These are phyloP conservation scores for Torymus aiolomorphi DNA, from an alignment of 2,888 invertebrate genomes.

Conservation along the genomic window DNA sequence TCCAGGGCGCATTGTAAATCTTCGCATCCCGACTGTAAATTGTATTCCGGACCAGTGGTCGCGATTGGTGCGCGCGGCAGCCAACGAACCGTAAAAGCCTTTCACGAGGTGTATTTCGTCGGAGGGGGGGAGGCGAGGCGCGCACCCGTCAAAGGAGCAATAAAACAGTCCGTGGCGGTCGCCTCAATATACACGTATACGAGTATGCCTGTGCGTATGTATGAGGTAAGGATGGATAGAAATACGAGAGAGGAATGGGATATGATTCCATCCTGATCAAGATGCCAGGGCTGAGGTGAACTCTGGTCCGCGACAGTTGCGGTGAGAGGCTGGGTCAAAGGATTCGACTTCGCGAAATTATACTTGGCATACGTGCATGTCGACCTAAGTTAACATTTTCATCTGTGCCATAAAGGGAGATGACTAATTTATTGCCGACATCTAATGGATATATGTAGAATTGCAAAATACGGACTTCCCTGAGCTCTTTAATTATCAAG, in stretches of 20 bases:
- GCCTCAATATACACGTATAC: neutral
- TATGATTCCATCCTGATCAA: slow-evolving; percentile 5
- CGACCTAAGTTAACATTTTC: neutral
- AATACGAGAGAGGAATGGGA: no score
- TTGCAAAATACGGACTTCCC: no score
- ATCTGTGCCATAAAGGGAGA: no score
- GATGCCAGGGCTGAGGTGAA: neutral
- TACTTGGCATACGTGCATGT: neutral
- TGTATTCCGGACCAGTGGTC: slow-evolving; percentile 55
- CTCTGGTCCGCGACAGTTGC: neutral
- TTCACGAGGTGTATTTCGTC: slow-evolving; percentile 59
- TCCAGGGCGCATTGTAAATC: slow-evolving; percentile 50
- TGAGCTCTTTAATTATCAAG: no score
- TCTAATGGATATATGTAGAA: no score
- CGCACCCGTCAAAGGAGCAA: slow-evolving; percentile 61
- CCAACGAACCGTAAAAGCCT: slow-evolving; percentile 63
- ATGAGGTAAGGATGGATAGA: no score
- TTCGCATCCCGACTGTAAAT: slow-evolving; percentile 58
- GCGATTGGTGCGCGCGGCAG: slow-evolving; percentile 52
- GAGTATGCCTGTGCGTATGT: neutral
- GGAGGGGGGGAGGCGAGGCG: slow-evolving; percentile 48
- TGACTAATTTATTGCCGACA: no score
- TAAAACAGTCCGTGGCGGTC: slow-evolving; percentile 57
- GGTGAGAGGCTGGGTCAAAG: no score
- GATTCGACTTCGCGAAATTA: neutral